Base-by-base conservation (phyloP, 1,140 invertebrate genomes). In the Cyclargus thomasi region DNA sequence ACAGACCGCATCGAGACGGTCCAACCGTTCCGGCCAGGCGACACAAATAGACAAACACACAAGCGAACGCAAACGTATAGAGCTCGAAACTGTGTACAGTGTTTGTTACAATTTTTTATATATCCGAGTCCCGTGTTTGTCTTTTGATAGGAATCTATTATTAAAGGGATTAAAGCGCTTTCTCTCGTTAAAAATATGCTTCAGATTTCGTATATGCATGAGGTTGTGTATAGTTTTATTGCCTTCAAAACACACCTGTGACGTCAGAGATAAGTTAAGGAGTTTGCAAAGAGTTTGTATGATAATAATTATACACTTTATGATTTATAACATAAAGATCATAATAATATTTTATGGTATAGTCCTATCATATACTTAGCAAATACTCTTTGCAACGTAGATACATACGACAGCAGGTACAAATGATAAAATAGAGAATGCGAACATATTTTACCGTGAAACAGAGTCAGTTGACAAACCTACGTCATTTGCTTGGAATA, bases 141-240 rank as follows among this genome's bases (percentile, higher is more conserved):
- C 18, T 59, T 59, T 21, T 59, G 55, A 59, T 59, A 59, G 55
- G 18, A 7, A 11, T 59, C 2, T 59, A 8, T 59, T 8, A 55
- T 55, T 55, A 20, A 10, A 10, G 18, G 11, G 18, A 20, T 59
- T 22, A 20, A 5, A 20, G 20, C 18, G 55, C 55, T 59, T 59
- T 59, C 55, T 59, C 18, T 59, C 20, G 55, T 59, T 59, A 59
- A 11, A 59, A 59, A 59, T 59, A 20, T 11, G 18, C 17, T 59
- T 59, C 18, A 59, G 55, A 21, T 20, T 59, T 59, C 10, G 18
- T 11, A 21, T 21, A 59, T 20, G 55, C 18, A 16, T 47, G 39
- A 14, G 39, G 14, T 47, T 47, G 10, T 47, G 39, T 47, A 35
- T 35, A 35, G 8, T 47, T 47, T 47, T 47, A 47, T 47, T 47